Conservation (phyloP, 2,888 invertebrate genomes). For the Agrochola lychnidis region DNA sequence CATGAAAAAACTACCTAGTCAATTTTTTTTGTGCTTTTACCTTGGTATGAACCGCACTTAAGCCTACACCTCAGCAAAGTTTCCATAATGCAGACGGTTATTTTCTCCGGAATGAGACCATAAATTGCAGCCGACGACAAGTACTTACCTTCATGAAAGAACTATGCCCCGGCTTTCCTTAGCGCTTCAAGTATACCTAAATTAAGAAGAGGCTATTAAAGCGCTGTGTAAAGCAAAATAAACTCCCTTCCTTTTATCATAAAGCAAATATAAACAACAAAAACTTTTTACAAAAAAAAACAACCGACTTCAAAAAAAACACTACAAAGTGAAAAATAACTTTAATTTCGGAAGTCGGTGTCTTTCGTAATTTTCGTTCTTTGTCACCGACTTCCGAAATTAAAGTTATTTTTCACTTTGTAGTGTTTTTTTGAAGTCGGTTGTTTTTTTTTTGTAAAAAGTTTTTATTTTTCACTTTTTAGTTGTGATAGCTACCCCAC, state of each 20-base stretch:
- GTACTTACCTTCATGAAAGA: slow-evolving; percentile 67
- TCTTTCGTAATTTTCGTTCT: too few relatives aligned
- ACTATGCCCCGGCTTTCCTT: slow-evolving; percentile 59
- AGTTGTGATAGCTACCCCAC: too few relatives aligned
- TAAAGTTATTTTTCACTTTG: too few relatives aligned
- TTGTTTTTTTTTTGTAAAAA: too few relatives aligned
- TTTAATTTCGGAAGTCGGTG: too few relatives aligned
- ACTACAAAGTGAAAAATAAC: too few relatives aligned
- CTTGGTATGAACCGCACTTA: slow-evolving; percentile 32
- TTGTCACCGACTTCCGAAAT: too few relatives aligned
- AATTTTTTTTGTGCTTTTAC: slow-evolving; percentile 7
- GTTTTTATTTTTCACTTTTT: too few relatives aligned
- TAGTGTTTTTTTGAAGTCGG: too few relatives aligned
- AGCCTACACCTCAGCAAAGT: slow-evolving; percentile 63
- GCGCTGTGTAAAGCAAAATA: slow-evolving; percentile 35
- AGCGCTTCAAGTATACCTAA: slow-evolving; percentile 53
- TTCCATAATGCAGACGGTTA: slow-evolving; percentile 72
- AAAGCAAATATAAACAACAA: slow-evolving; percentile 16
- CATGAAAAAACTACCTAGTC: slow-evolving; percentile 5
- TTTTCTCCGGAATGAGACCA: slow-evolving; percentile 76
- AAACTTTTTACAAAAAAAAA: too few relatives aligned
- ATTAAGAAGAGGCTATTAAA: slow-evolving; percentile 58
- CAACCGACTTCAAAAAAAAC: too few relatives aligned
- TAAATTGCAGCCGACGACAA: slow-evolving; percentile 78
- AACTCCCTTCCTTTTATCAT: slow-evolving; percentile 22